Evolutionary conservation across 1,140 invertebrate genomes (phyloP).

Genomic region (Aphaenogaster ashmeadi): DNA sequence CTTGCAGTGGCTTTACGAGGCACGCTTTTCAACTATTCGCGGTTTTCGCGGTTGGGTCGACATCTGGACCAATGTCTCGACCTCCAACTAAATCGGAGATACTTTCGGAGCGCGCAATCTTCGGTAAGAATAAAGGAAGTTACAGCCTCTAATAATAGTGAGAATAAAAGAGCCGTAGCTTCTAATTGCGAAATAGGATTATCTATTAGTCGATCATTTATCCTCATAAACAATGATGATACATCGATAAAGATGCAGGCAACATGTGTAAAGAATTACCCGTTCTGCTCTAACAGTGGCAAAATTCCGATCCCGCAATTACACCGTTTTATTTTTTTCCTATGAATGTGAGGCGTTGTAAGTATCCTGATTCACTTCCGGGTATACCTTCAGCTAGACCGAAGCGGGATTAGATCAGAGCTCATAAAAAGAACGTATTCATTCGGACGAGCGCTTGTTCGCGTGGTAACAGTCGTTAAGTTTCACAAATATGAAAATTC

Average conservation of each 20-base stretch:
- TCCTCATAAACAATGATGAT: constrained; percentile 14
- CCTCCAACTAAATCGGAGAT: background rate
- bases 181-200: constrained; percentile 1
- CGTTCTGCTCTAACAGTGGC: constrained; percentile 21
- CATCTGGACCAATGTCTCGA: constrained; percentile 36
- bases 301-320: constrained; percentile 29
- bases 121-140: background rate
- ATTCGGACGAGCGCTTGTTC: background rate
- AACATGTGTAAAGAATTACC: background rate
- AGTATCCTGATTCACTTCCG: constrained; percentile 40
- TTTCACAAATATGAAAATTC: background rate
- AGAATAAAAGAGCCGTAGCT: background rate
- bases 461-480: background rate
- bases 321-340: constrained; percentile 29
- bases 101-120: constrained; percentile 2
- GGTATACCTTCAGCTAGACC: background rate
- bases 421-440: constrained; percentile 48
- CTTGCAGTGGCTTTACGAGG: background rate
- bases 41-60: constrained; percentile 11
- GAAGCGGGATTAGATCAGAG: constrained; percentile 36
- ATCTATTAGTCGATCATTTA: constrained; percentile 22
- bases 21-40: constrained; percentile 17
- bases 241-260: background rate
- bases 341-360: background rate
- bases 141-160: background rate